Conservation (phyloP, 2,797 vertebrate species). For the Cossypha heuglini region DNA sequence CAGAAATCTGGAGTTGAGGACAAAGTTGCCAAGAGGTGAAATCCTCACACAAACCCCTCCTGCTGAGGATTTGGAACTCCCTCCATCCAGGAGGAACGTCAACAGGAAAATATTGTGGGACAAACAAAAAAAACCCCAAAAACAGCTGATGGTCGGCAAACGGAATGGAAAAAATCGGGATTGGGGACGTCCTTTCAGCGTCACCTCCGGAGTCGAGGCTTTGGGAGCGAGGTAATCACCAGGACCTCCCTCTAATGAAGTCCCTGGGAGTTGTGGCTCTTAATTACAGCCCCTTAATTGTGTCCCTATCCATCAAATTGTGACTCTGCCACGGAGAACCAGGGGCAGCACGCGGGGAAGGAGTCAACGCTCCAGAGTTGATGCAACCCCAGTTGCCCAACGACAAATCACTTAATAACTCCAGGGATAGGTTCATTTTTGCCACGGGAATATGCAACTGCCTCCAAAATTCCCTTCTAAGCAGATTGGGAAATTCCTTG, state of each 20-base stretch:
- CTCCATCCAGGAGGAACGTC: background rate
- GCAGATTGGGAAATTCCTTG: constrained; percentile 22
- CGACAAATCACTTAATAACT: constrained; percentile 18
- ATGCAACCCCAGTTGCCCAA: constrained; percentile 37
- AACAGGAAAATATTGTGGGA: fast-evolving
- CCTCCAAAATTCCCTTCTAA: constrained; percentile 17
- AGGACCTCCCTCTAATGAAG: background rate
- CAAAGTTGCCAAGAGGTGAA: too few relatives aligned
- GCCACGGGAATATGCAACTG: background rate
- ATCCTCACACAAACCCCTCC: background rate
- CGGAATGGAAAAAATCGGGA: fast-evolving
- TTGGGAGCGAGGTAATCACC: background rate
- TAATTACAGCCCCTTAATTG: constrained; percentile 5
- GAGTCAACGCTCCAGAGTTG: background rate
- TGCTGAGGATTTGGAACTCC: background rate
- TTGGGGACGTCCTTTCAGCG: fast-evolving
- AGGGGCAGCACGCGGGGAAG: background rate
- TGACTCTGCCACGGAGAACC: background rate
- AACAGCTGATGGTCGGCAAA: background rate
- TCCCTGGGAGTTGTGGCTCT: background rate
- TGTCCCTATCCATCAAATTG: background rate
- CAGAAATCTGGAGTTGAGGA: background rate
- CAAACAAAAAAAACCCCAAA: background rate
- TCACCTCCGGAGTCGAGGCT: background rate
- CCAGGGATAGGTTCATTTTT: background rate